A percentile compares a stretch with the other conserved stretches of the same genome.
These are phyloP conservation scores for Drosophila nr. perissopoda DNA, from an alignment of 2,888 invertebrate genomes.

Conservation along the genomic window DNA sequence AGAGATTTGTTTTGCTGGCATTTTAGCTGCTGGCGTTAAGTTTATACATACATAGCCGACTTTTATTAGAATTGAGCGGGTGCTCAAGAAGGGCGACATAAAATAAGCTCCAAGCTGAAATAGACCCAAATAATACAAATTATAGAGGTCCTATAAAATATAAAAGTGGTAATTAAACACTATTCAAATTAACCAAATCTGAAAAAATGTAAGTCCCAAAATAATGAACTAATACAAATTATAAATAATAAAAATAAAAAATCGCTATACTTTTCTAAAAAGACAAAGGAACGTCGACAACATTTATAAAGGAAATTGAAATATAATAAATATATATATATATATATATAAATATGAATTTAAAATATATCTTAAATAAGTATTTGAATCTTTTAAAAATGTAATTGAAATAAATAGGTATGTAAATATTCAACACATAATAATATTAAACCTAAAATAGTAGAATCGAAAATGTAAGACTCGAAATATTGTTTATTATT, in stretches of 20 bases:
- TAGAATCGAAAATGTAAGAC: not conserved
- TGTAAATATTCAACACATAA: conserved; percentile 4
- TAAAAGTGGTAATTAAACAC: conserved; percentile 1
- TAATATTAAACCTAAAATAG: not conserved
- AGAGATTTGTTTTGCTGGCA: conserved; percentile 1
- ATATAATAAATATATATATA: no score
- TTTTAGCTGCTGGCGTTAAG: conserved; percentile 5
- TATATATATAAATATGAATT: not conserved
- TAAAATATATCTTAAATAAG: not conserved
- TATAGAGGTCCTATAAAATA: conserved; percentile 8
- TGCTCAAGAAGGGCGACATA: conserved; percentile 24
- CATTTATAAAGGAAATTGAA: not conserved
- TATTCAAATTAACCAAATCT: not conserved
- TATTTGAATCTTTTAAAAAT: not conserved
- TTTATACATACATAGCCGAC: conserved; percentile 32
- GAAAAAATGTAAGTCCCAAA: not conserved
- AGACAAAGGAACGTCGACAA: not conserved
- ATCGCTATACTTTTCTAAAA: not conserved
- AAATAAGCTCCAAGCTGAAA: conserved; percentile 21
- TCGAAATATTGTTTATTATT: not conserved
- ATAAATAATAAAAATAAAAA: not conserved
- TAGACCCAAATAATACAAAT: conserved; percentile 21
- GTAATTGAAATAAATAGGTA: not conserved
- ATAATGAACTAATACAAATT: not conserved
- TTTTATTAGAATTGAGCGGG: conserved; percentile 16